phyloP scores from a whole-genome alignment of 2,113 vertebrate genomes.

The pig (Sus scrofa) region DNA sequence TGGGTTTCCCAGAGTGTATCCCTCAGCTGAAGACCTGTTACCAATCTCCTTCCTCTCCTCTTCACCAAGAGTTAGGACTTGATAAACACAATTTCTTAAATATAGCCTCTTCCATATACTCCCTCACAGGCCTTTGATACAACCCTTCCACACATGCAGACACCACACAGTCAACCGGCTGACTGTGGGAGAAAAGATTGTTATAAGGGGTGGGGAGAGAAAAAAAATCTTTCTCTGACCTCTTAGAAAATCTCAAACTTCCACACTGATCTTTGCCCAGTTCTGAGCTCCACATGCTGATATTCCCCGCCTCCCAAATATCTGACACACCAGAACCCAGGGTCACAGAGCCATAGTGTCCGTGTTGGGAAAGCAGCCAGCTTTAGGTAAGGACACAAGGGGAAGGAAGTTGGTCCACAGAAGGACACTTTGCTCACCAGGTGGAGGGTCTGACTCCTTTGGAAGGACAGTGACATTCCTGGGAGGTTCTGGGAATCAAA shows the following conservation, averaged over 20 bases:
- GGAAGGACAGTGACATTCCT: background rate
- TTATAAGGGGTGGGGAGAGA: too few species aligned
- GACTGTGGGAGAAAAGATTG: background rate
- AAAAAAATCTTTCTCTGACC: background rate
- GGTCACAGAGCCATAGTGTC: background rate
- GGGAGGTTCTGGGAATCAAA: slow-evolving; percentile 34
- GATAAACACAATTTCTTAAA: background rate
- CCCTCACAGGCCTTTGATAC: background rate
- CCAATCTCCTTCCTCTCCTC: background rate
- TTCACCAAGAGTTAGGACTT: background rate
- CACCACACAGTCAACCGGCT: too few species aligned
- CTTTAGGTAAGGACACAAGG: background rate
- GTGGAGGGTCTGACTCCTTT: background rate
- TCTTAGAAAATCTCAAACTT: background rate
- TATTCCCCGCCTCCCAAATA: background rate
- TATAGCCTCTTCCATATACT: rapidly evolving
- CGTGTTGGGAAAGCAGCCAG: background rate
- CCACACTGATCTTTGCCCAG: background rate
- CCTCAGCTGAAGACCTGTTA: background rate
- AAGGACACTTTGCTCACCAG: slow-evolving; percentile 32
- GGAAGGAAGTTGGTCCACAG: background rate
- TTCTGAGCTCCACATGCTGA: background rate
- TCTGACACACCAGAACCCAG: background rate
- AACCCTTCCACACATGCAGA: too few species aligned
- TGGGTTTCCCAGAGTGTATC: background rate